Conservation (phyloP, 53 echinoderm and acorn worm genomes). For the Holothuria scabra region DNA sequence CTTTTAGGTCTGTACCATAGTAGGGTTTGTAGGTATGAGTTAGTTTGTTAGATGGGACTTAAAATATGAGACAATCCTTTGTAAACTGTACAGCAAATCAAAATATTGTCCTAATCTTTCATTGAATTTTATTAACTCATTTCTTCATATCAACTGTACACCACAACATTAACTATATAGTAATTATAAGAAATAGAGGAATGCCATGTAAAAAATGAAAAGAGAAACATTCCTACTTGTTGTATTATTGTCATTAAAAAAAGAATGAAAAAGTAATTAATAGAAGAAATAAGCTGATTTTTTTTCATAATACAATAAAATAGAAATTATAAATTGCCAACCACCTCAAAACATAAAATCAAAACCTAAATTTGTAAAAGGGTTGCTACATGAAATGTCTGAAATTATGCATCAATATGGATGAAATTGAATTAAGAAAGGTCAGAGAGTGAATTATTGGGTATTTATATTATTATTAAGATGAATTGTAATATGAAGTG, state of each 20-base stretch:
- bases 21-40: too few species aligned
- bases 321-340: slow-evolving; percentile 17
- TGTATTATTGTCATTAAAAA: slow-evolving; percentile 42
- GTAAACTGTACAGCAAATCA: too few species aligned
- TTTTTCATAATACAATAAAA: slow-evolving; percentile 3
- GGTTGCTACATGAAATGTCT: not conserved
- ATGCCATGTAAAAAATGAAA: slow-evolving; percentile 51
- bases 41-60: too few species aligned
- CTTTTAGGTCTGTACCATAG: too few species aligned
- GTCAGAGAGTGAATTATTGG: too few species aligned
- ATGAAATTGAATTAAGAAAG: too few species aligned
- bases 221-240: slow-evolving; percentile 33
- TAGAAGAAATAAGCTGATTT: slow-evolving; percentile 11
- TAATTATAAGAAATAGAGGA: slow-evolving; percentile 51
- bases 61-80: too few species aligned
- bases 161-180: slow-evolving; percentile 50
- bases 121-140: slow-evolving; percentile 38
- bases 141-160: slow-evolving; percentile 53
- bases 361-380: not conserved
- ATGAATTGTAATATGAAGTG: too few species aligned
- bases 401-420: too few species aligned
- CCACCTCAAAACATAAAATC: slow-evolving; percentile 32
- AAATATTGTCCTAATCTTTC: slow-evolving; percentile 28
- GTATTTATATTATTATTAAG: too few species aligned
- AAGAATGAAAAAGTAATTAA: slow-evolving; percentile 39